Base-by-base conservation (phyloP, 2,888 invertebrate species). In the Saturnia pavonia region DNA sequence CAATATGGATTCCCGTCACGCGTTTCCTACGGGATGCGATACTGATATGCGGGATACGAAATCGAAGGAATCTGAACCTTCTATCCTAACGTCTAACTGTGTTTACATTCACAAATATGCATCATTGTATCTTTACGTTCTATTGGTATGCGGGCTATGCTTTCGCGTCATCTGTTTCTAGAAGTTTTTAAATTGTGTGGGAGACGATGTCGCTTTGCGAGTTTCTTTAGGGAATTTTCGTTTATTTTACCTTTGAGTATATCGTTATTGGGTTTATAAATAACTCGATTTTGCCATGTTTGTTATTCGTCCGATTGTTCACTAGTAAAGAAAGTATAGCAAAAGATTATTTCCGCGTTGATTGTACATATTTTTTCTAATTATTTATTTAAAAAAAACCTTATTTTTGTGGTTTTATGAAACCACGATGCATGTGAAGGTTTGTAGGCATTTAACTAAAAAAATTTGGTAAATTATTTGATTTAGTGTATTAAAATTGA, bases 141-240 rank as follows among this genome's bases (percentile, higher is more conserved):
- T 78, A 89, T 92, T 88, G 85, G 91, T 92, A 92, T 92, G 88
- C 91, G 83, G 86, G 79, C 80, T 85, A 83, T 81, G 90, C 83
- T 74, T 78, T 78, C 76, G 86, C 87, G 89, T 87, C 92, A 92
- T 92, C 90, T 92, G 91, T 83, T 88, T 86, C 85, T 82, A 77
- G 77, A 89, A 89, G 87, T 90, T 91, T 60, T 87, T 87, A 90
- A 91, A 89, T 84, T 86, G 86, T 82, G 80, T 86, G 85, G 86
- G 82, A 81, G 79, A 79, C 78, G 78, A 80, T 84, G 83, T 85
- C 85, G 83, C 81, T 84, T 82, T 76, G 72, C 65, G 40, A 65
- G 65, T 65, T 66, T 63, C 48, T 54, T 40, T 19, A 19, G 51
- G 66, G 40, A 67, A 70, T 27, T 43, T 54, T 25, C 42, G 19